A percentile compares a stretch with the other conserved stretches of the same genome.
phyloP scores from a whole-genome alignment of 1,140 invertebrate genomes.

The Drosophila ananassae region DNA sequence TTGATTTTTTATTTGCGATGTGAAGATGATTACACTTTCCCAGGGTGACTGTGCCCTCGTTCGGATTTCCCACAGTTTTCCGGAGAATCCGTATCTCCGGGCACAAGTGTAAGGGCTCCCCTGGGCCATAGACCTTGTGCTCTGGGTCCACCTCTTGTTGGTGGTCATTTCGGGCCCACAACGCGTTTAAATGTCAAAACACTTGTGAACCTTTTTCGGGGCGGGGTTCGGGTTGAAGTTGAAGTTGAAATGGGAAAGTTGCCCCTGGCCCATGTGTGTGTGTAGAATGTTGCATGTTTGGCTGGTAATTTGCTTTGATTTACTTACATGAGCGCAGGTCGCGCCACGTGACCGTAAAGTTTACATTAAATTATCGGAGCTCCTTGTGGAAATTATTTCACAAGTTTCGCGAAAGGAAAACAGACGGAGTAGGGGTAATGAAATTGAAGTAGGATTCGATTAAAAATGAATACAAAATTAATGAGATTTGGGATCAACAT shows the following conservation, averaged over 20 bases:
- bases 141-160: slow-evolving; percentile 33
- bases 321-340: slow-evolving; percentile 49
- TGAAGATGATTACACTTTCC: slow-evolving; percentile 37
- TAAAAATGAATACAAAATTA: slow-evolving; percentile 12
- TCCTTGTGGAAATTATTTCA: slow-evolving; percentile 46
- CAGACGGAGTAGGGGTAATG: slow-evolving; percentile 13
- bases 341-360: slow-evolving; percentile 75
- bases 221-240: slow-evolving; percentile 20
- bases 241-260: slow-evolving; percentile 18
- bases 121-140: slow-evolving; percentile 56
- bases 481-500: slow-evolving; percentile 4
- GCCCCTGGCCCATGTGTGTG: slow-evolving; percentile 54
- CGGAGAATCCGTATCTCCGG: slow-evolving; percentile 11
- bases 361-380: slow-evolving; percentile 74
- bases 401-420: slow-evolving; percentile 46
- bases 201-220: slow-evolving; percentile 56
- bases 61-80: slow-evolving; percentile 61
- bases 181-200: slow-evolving; percentile 77
- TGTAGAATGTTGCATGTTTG: slow-evolving; percentile 26
- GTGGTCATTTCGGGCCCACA: slow-evolving; percentile 66
- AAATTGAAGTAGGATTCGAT: slow-evolving; percentile 18
- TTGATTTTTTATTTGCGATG: background rate
- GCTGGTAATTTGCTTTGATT: slow-evolving; percentile 71
- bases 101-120: slow-evolving; percentile 78
- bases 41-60: slow-evolving; percentile 48